Conservation (phyloP, 1,140 invertebrate species). For the Heterodera schachtii region DNA sequence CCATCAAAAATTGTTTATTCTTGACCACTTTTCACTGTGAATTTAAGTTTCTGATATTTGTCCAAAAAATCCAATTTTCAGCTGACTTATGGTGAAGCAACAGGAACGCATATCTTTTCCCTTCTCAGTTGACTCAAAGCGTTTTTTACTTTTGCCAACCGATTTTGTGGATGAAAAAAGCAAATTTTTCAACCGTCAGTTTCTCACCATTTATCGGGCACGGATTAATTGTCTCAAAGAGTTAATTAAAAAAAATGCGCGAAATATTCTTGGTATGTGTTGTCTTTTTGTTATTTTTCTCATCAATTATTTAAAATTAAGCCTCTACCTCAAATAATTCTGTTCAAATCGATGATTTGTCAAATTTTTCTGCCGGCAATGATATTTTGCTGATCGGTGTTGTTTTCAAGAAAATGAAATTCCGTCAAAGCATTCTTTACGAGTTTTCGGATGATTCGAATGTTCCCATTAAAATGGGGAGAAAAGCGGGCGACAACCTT, state of each 20-base stretch:
- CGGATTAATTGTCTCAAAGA: conserved; percentile 11
- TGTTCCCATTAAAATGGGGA: conserved; percentile 36
- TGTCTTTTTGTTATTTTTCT: conserved; percentile 1
- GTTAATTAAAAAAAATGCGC: conserved; percentile 21
- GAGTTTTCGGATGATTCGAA: conserved; percentile 40
- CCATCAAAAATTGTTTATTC: too few species aligned
- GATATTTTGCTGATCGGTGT: conserved; percentile 37
- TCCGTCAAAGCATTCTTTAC: conserved; percentile 42
- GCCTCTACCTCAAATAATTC: background rate
- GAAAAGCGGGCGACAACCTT: conserved; percentile 29
- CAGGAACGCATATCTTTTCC: background rate
- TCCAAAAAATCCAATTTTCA: too few species aligned
- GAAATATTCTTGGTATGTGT: conserved; percentile 22
- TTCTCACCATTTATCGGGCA: conserved; percentile 14
- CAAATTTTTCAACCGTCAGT: conserved; percentile 23
- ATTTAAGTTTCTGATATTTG: too few species aligned
- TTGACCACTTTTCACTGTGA: too few species aligned
- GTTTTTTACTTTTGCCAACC: background rate
- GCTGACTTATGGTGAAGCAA: background rate
- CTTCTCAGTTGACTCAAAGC: background rate
- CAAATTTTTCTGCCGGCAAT: conserved; percentile 16
- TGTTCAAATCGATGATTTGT: conserved; percentile 14
- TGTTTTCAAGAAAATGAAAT: conserved; percentile 44
- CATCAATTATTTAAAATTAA: too few species aligned
- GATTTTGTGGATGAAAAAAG: conserved; percentile 9